phyloP scores from a whole-genome alignment of 2,113 vertebrate species.

The Xenopus laevis region DNA sequence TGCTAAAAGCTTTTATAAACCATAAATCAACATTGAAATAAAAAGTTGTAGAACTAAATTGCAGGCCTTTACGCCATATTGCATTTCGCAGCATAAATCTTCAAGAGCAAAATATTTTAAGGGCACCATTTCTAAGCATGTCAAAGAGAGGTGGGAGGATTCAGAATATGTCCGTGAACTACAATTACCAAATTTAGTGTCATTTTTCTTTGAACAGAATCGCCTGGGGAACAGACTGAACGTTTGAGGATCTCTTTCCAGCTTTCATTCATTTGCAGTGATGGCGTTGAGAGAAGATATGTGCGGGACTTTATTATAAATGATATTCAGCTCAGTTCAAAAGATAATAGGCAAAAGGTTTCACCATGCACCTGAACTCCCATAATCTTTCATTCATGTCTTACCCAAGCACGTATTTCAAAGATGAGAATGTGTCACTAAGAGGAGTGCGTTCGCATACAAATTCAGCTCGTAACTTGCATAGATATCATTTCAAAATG shows the following conservation, averaged over 20 bases:
- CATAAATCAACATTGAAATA: neutral
- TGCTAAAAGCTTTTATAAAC: neutral
- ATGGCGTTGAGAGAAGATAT: neutral
- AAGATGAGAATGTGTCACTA: too few relatives aligned
- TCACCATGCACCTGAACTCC: neutral
- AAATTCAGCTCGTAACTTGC: too few relatives aligned
- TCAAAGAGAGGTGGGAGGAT: neutral
- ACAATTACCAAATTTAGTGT: constrained; percentile 11
- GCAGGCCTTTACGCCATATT: neutral
- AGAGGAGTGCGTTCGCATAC: too few relatives aligned
- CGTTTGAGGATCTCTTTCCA: neutral
- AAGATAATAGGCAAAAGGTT: neutral
- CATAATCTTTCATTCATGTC: too few relatives aligned
- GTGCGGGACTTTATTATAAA: too few relatives aligned
- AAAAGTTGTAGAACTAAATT: neutral
- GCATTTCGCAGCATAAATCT: neutral
- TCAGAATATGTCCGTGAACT: neutral
- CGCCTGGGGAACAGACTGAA: neutral
- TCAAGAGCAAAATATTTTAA: neutral
- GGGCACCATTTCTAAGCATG: too few relatives aligned
- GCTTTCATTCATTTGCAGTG: constrained; percentile 11
- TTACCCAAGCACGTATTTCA: too few relatives aligned
- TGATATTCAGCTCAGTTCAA: neutral
- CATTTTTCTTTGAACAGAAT: neutral
- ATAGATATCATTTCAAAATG: too few relatives aligned